Base-by-base conservation (phyloP, 64 coral and sea anemone genomes). In the Cladopsammia gracilis region DNA sequence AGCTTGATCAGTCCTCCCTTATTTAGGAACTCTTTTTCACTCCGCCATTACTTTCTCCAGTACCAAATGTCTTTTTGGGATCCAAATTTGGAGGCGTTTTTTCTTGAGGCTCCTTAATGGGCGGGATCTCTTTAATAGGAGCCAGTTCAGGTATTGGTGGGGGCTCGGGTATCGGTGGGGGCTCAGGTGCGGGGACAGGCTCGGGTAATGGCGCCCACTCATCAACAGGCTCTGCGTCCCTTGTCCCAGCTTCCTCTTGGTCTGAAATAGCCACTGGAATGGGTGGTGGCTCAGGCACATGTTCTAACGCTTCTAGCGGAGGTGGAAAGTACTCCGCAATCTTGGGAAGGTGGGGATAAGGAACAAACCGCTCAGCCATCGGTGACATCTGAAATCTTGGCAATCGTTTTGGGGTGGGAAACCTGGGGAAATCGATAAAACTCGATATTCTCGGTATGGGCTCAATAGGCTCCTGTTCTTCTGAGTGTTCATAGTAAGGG, bases 11-110 rank as follows among this genome's bases (percentile, higher is more conserved):
- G 12, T 12, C 7, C 53, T 6, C 7, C 53, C 5, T 56, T 6
- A 6, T 3, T 73, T 25, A 82, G 2, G 80, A 49, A 20, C 80
- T 84, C 80, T 84, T 84, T 14, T 84, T 84, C 19, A 84, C 80
- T 12, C 80, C 80, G 4, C 80, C 80, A 50, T 84, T 84, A 64
- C 80, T 84, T 23, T 88, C 72, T 44, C 72, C 72, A 4, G 67
- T 88, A 62, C 22, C 86, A 88, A 88, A 88, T 62, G 86, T 88
- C 70, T 88, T 76, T 69, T 88, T 88, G 19, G 86, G 86, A 23
- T 88, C 70, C 69, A 88, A 62, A 60, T 76, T 72, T n/a, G 66
- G 15, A 73, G 86, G 86, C 4, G 86, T 70, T 24, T 54, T 59
- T 58, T 56, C 24, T 23, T 57, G 67, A 58, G 86, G 86, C 70